Conservation (phyloP, 2,113 vertebrate species). For the Engystomops pustulosus region DNA sequence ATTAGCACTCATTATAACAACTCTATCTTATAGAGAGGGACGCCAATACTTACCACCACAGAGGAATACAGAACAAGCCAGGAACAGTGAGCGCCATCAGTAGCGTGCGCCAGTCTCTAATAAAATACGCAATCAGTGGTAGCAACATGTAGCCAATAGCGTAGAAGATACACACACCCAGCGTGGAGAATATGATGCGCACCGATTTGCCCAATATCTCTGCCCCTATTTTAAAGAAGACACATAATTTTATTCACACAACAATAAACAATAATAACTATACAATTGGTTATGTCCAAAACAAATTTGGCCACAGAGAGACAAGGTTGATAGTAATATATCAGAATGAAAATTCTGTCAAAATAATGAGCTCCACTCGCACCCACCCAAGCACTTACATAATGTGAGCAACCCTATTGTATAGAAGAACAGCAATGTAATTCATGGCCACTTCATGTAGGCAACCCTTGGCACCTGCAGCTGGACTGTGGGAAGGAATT, state of each 20-base stretch:
- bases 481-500: too few relatives aligned
- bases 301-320: not conserved
- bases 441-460: too few relatives aligned
- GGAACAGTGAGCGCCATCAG: slow-evolving; percentile 72
- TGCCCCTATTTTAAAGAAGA: slow-evolving; percentile 78
- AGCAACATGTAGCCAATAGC: slow-evolving; percentile 81
- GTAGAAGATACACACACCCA: slow-evolving; percentile 79
- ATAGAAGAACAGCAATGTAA: too few relatives aligned
- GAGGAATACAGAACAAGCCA: slow-evolving; percentile 70
- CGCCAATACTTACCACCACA: slow-evolving; percentile 83
- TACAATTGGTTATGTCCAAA: not conserved
- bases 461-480: too few relatives aligned
- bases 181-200: slow-evolving; percentile 77
- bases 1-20: too few relatives aligned
- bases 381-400: not conserved
- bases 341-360: not conserved
- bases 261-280: too few relatives aligned
- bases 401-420: not conserved
- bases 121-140: slow-evolving; percentile 75
- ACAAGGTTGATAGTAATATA: not conserved
- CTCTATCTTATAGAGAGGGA: not conserved
- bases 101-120: slow-evolving; percentile 82
- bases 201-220: slow-evolving; percentile 76
- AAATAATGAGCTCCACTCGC: not conserved
- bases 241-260: too few relatives aligned